Conservation (phyloP, 2,888 invertebrate genomes). For the Parthenolecanium corni region DNA sequence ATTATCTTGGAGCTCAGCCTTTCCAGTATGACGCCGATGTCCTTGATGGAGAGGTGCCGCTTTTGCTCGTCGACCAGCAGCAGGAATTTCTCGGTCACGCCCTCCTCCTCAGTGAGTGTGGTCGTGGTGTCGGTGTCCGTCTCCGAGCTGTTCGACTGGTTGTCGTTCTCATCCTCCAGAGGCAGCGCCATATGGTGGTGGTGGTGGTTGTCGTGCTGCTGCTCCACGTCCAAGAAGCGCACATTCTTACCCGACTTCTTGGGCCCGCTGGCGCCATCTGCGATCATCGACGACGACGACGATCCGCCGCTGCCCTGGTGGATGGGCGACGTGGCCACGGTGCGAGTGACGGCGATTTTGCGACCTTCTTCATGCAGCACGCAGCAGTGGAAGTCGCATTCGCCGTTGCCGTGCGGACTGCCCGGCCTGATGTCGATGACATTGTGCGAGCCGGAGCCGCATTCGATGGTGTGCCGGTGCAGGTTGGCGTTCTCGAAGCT, state of each 20-base stretch:
- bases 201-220: slow-evolving; percentile 33
- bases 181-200: slow-evolving; percentile 34
- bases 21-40: slow-evolving; percentile 88
- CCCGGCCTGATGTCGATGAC: slow-evolving; percentile 40
- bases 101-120: slow-evolving; percentile 83
- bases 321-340: slow-evolving; percentile 84
- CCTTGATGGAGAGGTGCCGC: slow-evolving; percentile 82
- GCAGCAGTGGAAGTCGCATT: slow-evolving; percentile 93
- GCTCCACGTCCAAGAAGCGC: slow-evolving; percentile 63
- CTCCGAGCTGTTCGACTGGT: slow-evolving; percentile 54
- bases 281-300: neutral
- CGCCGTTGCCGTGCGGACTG: slow-evolving; percentile 49
- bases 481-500: slow-evolving; percentile 10
- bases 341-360: slow-evolving; percentile 82
- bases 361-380: slow-evolving; percentile 86
- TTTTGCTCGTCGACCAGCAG: slow-evolving; percentile 88
- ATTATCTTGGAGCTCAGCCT: slow-evolving; percentile 83
- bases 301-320: slow-evolving; percentile 46
- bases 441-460: slow-evolving; percentile 41
- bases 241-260: slow-evolving; percentile 42
- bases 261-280: slow-evolving; percentile 34
- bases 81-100: slow-evolving; percentile 81
- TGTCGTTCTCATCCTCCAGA: slow-evolving; percentile 32
- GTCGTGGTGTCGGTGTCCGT: slow-evolving; percentile 55
- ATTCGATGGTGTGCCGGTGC: slow-evolving; percentile 20